These are phyloP conservation scores for Chamaedrilus cognettii DNA, from an alignment of 2,888 invertebrate species.

Conservation along the genomic window DNA sequence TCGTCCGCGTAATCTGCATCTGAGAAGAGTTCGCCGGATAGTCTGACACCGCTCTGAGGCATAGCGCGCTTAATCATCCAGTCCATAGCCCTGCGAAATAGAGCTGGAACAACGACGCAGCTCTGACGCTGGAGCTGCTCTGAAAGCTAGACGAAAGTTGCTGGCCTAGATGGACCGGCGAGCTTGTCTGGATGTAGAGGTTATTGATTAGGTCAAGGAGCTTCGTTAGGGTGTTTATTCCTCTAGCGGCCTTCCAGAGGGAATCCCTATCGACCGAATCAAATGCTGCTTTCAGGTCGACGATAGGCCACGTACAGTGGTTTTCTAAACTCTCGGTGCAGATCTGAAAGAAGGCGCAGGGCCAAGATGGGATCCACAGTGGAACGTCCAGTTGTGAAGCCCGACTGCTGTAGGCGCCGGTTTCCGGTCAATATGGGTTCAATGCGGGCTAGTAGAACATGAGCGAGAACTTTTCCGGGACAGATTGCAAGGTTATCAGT, in stretches of 20 bases:
- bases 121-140: not conserved
- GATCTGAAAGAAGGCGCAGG: not conserved
- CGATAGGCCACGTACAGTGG: too few species aligned
- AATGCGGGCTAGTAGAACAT: not conserved
- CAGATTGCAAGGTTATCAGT: not conserved
- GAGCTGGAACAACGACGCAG: not conserved
- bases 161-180: not conserved
- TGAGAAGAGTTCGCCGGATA: not conserved
- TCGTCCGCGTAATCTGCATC: not conserved
- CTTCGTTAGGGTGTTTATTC: too few species aligned
- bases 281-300: too few species aligned
- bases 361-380: not conserved
- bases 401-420: not conserved
- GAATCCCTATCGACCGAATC: too few species aligned
- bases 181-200: too few species aligned
- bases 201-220: too few species aligned
- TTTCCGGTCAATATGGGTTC: too few species aligned
- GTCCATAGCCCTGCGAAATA: not conserved
- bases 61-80: not conserved
- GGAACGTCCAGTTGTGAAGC: not conserved
- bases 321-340: not conserved
- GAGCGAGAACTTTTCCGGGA: not conserved
- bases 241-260: too few species aligned
- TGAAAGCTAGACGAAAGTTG: not conserved
- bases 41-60: not conserved